These are phyloP conservation scores for Chrysemys picta DNA, from an alignment of 2,113 vertebrate species.

Conservation along the genomic window DNA sequence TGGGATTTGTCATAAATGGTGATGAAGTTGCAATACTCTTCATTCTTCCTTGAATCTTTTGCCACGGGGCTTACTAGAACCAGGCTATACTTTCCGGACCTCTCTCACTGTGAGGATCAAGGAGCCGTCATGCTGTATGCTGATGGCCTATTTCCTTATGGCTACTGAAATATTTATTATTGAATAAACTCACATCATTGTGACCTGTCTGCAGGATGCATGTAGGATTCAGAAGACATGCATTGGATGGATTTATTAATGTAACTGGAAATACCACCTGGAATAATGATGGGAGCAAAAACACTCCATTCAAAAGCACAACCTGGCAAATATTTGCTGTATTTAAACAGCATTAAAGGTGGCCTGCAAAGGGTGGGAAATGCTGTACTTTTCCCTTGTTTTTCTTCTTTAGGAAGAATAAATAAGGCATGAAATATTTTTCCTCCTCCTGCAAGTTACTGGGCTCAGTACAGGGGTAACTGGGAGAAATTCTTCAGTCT, in stretches of 20 bases:
- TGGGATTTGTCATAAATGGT: background rate
- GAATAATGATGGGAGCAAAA: background rate
- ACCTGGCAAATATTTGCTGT: background rate
- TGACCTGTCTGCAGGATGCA: background rate
- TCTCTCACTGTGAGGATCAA: background rate
- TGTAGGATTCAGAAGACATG: background rate
- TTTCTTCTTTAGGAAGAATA: background rate
- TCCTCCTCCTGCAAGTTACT: background rate
- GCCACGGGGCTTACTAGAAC: background rate
- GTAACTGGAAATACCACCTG: background rate
- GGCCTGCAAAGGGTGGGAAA: background rate
- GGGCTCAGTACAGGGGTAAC: background rate
- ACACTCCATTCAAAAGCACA: background rate
- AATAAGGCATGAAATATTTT: background rate
- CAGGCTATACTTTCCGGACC: background rate
- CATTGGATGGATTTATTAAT: background rate
- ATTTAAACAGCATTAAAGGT: background rate
- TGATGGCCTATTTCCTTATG: background rate
- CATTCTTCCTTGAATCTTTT: background rate
- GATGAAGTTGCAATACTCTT: background rate
- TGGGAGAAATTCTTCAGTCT: background rate
- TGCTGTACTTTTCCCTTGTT: background rate
- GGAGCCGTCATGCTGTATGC: background rate
- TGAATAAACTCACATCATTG: background rate
- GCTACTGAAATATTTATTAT: background rate